Evolutionary conservation across 2,888 invertebrate genomes (phyloP).

Genomic region (Lasius platythorax): DNA sequence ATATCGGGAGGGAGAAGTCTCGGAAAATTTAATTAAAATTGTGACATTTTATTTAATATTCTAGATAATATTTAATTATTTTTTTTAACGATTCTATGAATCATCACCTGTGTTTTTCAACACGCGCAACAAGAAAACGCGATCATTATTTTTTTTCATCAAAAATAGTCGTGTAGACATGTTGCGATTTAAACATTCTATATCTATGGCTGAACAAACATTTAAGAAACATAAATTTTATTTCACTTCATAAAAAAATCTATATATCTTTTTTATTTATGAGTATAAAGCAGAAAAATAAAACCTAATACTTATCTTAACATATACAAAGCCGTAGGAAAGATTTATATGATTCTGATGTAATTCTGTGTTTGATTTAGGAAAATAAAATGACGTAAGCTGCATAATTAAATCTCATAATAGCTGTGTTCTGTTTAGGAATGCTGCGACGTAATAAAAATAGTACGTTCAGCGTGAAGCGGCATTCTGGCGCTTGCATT

Average conservation of each 20-base stretch:
- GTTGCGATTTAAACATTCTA: neutral
- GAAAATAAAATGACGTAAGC: slow-evolving; percentile 9
- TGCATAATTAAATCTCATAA: slow-evolving; percentile 2
- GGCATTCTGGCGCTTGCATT: slow-evolving; percentile 1
- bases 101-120: neutral
- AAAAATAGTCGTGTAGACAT: neutral
- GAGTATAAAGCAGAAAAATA: neutral
- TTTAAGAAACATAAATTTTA: slow-evolving; percentile 3
- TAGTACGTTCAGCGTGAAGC: neutral
- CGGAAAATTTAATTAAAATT: neutral
- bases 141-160: neutral
- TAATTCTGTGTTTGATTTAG: slow-evolving; percentile 5
- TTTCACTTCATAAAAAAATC: neutral
- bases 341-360: slow-evolving; percentile 3
- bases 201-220: neutral
- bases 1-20: neutral
- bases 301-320: neutral
- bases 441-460: slow-evolving; percentile 1
- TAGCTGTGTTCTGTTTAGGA: slow-evolving; percentile 28
- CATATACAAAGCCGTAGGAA: neutral
- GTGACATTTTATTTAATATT: neutral
- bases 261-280: neutral
- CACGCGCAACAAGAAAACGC: neutral
- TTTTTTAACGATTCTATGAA: neutral
- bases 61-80: neutral